Evolutionary conservation across 2,113 vertebrate species (phyloP), one percentile per base, ranked within the genome.

Genomic region (Zootoca vivipara): DNA sequence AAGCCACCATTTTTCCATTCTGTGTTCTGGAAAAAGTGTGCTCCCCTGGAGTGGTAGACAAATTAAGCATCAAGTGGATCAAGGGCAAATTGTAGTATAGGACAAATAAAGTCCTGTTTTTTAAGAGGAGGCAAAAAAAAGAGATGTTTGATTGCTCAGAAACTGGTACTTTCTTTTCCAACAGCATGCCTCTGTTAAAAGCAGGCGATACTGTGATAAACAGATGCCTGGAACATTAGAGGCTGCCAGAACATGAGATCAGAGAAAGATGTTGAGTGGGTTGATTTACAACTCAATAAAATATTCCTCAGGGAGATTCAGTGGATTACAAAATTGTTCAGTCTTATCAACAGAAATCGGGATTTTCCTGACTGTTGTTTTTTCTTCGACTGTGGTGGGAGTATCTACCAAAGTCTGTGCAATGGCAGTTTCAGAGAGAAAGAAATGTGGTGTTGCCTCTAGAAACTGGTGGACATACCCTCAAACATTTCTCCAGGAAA

Each of bases 61-160:
- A 83, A 88, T 83, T 77, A 88, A 83, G 72, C 67, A 69, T 77
- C 72, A 69, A 30, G 58, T 88, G 73, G 15, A 69, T 78, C 81
- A 83, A 77, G 87, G 81, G n/a, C 81, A 83, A 56, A 88, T 78
- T 56, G 42, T 35, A 16, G 42, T 20, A 20, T 35, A 77, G 80
- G 80, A 67, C 38, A 52, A 83, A 88, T 35, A 40, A 38, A 75
- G 38, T 85, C 24, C 52, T 4, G 26, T 4, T 78, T 67, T n/a
- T 28, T 35, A 38, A 33, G 22, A 52, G 30, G n/a, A 75, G 82
- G n/a, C 80, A 67, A 77, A 83, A 33, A 65, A 52, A 67, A 18
- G 33, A 40, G n/a, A 35, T 40, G 15, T 35, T 42, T 46, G 46
- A 38, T 74, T 56, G n/a, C 62, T 83, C 30, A 77, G 22, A 42